Evolutionary conservation across 2,888 invertebrate species (phyloP), one percentile per base, ranked within the genome.

Genomic region (Suillia variegata): DNA sequence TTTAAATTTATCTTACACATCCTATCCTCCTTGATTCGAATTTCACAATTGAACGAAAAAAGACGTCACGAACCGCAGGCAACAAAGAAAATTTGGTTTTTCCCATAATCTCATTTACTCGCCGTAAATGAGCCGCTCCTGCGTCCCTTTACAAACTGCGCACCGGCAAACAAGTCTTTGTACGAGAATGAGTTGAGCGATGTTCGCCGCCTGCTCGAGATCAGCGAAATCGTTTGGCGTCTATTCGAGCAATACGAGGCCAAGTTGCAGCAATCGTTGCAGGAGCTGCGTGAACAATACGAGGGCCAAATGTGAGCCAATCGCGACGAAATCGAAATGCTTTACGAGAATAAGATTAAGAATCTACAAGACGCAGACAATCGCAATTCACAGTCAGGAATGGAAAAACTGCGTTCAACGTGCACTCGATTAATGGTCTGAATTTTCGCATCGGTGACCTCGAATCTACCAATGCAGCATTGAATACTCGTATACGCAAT

Each of bases 181-280:
- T 98, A 96, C 77, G 97, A 98, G 80, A 88, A 89, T 80, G 98
- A 98, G 82, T 84, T 98, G 62, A 87, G 89, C 50, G 97, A 97
- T 77, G 94, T 97, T 18, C 87, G 98, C 63, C 89, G 94, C 34
- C 94, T 95, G 78, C 91, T 94, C 13, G 96, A 97, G 78, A 93
- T 98, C 74, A 94, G 94, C 52, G 97, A 98, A 82, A 92, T 96
- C 68, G 97, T 98, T 81, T 94, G 94, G 1, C 90, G 94, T 33
- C 85, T 97, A 15, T 89, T 93, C 15, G 91, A 94, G 74, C 94
- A 97, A 71, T 98, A 98, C 74, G 97, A 98, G 80, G 92, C 91
- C 2, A 94, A 93, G 77, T 83, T 98, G 57, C 93, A 94, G 72
- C 92, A 95, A 72, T 93, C 95, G 15, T 84, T 99, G 57, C 92